Evolutionary conservation across 2,797 vertebrate species (phyloP).

Genomic region (Lepilemur ruficaudatus): DNA sequence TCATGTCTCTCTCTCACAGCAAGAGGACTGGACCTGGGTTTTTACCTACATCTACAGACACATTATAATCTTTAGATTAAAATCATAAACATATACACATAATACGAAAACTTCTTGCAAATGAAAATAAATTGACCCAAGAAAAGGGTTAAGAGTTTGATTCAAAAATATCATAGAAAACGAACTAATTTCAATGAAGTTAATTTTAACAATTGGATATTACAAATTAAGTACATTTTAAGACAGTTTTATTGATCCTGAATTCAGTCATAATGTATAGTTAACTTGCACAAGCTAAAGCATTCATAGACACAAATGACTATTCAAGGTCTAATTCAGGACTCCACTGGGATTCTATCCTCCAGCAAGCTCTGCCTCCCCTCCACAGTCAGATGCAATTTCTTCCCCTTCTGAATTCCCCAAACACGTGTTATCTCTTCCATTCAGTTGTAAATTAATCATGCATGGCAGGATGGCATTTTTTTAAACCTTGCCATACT

Average conservation of each 20-base stretch:
- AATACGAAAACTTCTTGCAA: background rate
- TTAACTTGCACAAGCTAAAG: background rate
- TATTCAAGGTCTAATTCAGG: background rate
- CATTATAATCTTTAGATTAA: background rate
- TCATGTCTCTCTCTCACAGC: background rate
- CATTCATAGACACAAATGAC: background rate
- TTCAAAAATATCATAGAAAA: background rate
- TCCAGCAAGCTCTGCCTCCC: background rate
- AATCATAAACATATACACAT: background rate
- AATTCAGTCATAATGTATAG: background rate
- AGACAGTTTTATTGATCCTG: background rate
- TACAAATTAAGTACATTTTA: background rate
- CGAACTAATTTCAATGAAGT: background rate
- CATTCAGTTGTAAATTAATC: constrained; percentile 1
- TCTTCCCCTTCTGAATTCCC: background rate
- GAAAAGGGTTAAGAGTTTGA: background rate
- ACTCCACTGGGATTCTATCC: background rate
- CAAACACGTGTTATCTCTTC: background rate
- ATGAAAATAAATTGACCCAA: background rate
- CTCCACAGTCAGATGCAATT: background rate
- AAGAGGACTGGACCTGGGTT: background rate
- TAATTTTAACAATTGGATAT: background rate
- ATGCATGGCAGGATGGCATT: background rate
- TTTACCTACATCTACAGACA: background rate
- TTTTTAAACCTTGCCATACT: constrained; percentile 33